Base-by-base conservation (phyloP, 2,797 vertebrate species). In the Triplophysa yarkandensis region DNA sequence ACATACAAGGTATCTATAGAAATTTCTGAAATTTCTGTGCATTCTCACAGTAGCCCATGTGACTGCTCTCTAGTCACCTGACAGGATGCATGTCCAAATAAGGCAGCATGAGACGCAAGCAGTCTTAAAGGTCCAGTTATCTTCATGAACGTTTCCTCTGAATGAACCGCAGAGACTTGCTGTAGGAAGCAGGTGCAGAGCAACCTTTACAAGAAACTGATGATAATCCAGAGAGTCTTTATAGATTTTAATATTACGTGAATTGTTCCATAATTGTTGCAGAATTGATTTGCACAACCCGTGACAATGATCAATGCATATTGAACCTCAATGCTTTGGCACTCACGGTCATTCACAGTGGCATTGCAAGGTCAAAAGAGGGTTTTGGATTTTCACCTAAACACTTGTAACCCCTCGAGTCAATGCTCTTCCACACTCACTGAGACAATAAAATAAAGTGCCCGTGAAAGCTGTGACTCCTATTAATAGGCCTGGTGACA, bases 1-100 rank as follows among this genome's bases (percentile, higher is more conserved):
- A 64, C 48, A 68, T 54, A 70, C 63, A 70, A 76, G 80, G 74
- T 71, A 83, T 84, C 86, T 86, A 87, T 85, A 86, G 83, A 89
- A 88, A 85, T 89, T 88, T 90, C 87, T 88, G 87, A 89, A 85
- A 91, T 91, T 91, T 92, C 86, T 83, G 88, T 88, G 88, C 88
- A 88, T 90, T 92, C 87, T 89, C 86, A 61, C 81, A 89, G 85
- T 88, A 86, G 87, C 85, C 77, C 84, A 76, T 86, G 88, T 85
- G 85, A 89, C 87, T 87, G 83, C 83, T 87, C 85, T 83, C 83
- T 81, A 10, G 85, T 90, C 92, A 93, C 89, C 87, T 92, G 90
- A 93, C 91, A 89, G 91, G 92, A 93, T 87, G 83, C 64, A 77
- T 73, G 83, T 48, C 91, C 91, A 91, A 88, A 91, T 88, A 92